These are phyloP conservation scores for Branchinecta lindahli DNA, from an alignment of 1,140 invertebrate species.

Conservation along the genomic window DNA sequence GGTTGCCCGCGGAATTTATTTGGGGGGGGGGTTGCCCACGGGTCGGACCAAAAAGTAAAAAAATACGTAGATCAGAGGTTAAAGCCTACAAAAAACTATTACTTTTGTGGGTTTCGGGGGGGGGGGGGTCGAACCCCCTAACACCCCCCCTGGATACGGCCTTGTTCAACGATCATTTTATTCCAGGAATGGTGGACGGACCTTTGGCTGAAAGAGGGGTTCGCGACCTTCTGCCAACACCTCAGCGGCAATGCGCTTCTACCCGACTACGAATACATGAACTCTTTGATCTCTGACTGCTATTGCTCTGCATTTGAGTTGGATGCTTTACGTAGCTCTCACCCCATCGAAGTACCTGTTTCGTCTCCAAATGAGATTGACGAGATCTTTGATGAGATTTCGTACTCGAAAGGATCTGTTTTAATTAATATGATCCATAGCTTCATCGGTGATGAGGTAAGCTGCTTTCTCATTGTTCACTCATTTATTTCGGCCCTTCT, in stretches of 20 bases:
- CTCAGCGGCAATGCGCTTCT: slow-evolving; percentile 72
- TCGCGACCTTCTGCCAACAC: slow-evolving; percentile 54
- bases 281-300: slow-evolving; percentile 71
- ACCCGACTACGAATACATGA: slow-evolving; percentile 85
- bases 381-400: slow-evolving; percentile 90
- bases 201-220: slow-evolving; percentile 81
- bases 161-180: no score
- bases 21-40: no score
- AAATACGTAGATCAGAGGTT: no score
- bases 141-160: no score
- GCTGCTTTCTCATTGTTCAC: slow-evolving; percentile 24
- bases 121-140: no score
- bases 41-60: no score
- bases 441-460: slow-evolving; percentile 72
- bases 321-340: slow-evolving; percentile 75
- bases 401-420: slow-evolving; percentile 82
- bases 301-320: slow-evolving; percentile 65
- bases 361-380: slow-evolving; percentile 79
- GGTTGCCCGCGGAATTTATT: no score
- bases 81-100: no score
- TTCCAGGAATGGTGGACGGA: slow-evolving; percentile 42
- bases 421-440: slow-evolving; percentile 92
- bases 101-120: no score
- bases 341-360: slow-evolving; percentile 79
- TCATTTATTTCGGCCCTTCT: slow-evolving; percentile 17